Conservation (phyloP, 2,888 invertebrate species). For the Colostygia pectinataria region DNA sequence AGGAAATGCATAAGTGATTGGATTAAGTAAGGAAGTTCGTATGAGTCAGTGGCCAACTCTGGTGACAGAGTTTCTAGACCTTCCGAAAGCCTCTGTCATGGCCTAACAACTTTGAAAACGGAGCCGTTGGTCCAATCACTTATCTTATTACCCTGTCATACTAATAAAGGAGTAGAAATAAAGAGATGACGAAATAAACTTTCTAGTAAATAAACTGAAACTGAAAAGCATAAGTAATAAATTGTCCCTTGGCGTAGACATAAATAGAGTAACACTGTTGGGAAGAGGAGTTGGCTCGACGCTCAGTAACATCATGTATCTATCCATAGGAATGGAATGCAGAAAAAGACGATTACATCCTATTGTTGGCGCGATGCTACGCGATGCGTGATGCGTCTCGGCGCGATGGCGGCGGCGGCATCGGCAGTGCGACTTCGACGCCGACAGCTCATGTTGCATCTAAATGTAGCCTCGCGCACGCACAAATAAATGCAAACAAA, state of each 20-base stretch:
- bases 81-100: no score
- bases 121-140: no score
- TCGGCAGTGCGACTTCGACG: conserved; percentile 33
- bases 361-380: conserved; percentile 64
- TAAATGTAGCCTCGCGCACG: conserved; percentile 68
- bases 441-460: conserved; percentile 69
- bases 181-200: no score
- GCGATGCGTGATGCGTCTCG: conserved; percentile 38
- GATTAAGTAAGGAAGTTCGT: no score
- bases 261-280: conserved; percentile 1
- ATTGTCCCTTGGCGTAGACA: not conserved
- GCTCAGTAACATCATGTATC: conserved; percentile 35
- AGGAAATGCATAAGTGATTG: no score
- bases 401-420: conserved; percentile 26
- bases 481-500: conserved; percentile 72
- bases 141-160: no score
- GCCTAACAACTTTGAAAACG: no score
- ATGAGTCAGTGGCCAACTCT: no score
- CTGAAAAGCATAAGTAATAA: no score
- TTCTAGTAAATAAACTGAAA: no score
- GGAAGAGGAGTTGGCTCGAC: conserved; percentile 1
- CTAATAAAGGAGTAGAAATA: no score
- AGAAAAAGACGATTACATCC: conserved; percentile 40
- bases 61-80: no score
- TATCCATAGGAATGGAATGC: conserved; percentile 40